Evolutionary conservation across 2,113 vertebrate species (phyloP).

Genomic region (Tachysurus fulvidraco): DNA sequence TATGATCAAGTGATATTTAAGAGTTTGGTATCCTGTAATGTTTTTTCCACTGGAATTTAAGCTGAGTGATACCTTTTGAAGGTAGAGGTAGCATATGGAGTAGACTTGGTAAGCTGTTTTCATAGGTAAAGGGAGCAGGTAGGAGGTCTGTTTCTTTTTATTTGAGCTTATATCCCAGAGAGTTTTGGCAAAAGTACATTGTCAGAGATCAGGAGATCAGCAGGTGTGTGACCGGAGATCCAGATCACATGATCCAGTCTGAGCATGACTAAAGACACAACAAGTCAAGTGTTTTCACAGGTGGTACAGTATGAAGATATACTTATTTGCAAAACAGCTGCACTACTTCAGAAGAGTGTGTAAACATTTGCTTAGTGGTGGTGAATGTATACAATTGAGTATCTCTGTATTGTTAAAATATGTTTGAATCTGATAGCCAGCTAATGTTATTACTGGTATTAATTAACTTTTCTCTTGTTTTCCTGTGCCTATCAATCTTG

Average conservation of each 20-base stretch:
- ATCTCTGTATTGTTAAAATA: background rate
- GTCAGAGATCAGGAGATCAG: background rate
- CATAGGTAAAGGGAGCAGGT: conserved; percentile 27
- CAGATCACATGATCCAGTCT: background rate
- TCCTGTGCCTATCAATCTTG: background rate
- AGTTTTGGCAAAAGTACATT: conserved; percentile 7
- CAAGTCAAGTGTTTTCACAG: background rate
- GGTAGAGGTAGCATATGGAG: conserved; percentile 33
- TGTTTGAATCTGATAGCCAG: background rate
- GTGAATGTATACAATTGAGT: background rate
- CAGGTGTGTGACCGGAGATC: conserved; percentile 37
- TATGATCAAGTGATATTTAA: conserved; percentile 52
- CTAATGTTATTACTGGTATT: background rate
- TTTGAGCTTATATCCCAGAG: conserved; percentile 24
- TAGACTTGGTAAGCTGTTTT: conserved; percentile 47
- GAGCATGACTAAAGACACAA: background rate
- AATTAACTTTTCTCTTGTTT: background rate
- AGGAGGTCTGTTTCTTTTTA: conserved; percentile 14
- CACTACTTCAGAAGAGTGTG: background rate
- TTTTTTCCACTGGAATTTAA: conserved; percentile 37
- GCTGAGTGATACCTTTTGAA: conserved; percentile 8
- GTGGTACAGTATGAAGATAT: background rate
- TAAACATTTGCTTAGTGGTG: background rate
- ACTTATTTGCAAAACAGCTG: background rate
- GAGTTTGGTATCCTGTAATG: conserved; percentile 53